Evolutionary conservation across 1,140 invertebrate genomes (phyloP).

Genomic region (Cyphomyrmex costatus): DNA sequence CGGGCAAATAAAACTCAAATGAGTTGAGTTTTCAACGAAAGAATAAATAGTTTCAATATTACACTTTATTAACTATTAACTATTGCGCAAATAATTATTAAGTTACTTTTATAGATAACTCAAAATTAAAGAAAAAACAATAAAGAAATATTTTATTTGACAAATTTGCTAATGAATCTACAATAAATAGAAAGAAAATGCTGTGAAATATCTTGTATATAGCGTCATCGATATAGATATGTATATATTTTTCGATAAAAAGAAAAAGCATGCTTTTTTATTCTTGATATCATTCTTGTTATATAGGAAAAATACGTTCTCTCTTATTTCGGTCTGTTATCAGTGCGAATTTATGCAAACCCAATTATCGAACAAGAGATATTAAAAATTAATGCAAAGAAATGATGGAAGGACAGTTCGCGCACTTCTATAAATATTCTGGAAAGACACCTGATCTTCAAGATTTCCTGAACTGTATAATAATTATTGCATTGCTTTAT

Average conservation of each 20-base stretch:
- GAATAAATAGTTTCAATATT: background rate
- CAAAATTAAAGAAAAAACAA: background rate
- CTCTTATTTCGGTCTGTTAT: background rate
- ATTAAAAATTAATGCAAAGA: background rate
- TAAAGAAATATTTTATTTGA: slow-evolving; percentile 22
- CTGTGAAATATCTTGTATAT: background rate
- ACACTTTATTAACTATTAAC: background rate
- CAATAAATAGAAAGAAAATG: background rate
- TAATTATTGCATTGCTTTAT: slow-evolving; percentile 5
- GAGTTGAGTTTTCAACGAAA: background rate
- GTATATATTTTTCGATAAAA: background rate
- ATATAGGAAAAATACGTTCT: background rate
- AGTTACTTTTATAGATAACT: background rate
- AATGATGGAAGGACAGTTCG: background rate
- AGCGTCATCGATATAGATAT: too few relatives aligned
- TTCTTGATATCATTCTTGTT: background rate
- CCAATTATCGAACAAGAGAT: background rate
- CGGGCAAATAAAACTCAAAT: slow-evolving; percentile 17
- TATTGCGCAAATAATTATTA: background rate
- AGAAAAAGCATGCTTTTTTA: background rate
- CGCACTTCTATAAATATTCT: background rate
- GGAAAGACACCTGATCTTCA: background rate
- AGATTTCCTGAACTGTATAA: background rate
- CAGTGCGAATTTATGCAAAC: background rate
- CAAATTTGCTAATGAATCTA: background rate